phyloP scores from a whole-genome alignment of 1,140 invertebrate genomes.

The Diabrotica virgifera region DNA sequence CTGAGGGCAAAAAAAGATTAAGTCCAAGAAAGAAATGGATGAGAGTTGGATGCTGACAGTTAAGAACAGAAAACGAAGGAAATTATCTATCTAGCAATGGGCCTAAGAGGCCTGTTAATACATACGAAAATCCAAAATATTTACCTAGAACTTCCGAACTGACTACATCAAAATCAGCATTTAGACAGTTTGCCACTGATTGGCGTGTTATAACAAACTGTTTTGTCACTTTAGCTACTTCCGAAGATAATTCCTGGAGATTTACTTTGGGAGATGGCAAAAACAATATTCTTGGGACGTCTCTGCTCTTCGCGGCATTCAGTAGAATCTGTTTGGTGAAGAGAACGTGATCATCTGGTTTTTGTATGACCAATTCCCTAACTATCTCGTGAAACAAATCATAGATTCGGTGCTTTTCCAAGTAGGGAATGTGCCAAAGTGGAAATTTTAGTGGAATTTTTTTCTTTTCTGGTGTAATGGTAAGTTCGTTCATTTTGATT shows the following conservation, averaged over 20 bases:
- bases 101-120: no score
- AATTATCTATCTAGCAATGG: no score
- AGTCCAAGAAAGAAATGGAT: no score
- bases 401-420: constrained; percentile 55
- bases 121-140: constrained; percentile 10
- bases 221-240: constrained; percentile 40
- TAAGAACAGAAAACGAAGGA: no score
- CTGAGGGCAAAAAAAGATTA: no score
- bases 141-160: constrained; percentile 22
- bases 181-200: constrained; percentile 7
- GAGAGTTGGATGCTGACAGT: no score
- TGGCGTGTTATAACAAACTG: constrained; percentile 36
- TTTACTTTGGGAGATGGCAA: constrained; percentile 47
- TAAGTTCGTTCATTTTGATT: no score
- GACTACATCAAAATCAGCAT: not conserved
- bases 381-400: constrained; percentile 55
- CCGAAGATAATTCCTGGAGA: constrained; percentile 33
- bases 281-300: constrained; percentile 50
- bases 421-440: constrained; percentile 50
- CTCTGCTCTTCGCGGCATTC: constrained; percentile 46
- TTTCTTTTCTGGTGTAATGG: not conserved
- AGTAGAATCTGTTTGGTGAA: constrained; percentile 52
- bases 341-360: constrained; percentile 52
- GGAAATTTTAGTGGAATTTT: constrained; percentile 45
- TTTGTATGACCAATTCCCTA: constrained; percentile 50